Conservation (phyloP, 1,140 invertebrate genomes). For the Euura lappo region DNA sequence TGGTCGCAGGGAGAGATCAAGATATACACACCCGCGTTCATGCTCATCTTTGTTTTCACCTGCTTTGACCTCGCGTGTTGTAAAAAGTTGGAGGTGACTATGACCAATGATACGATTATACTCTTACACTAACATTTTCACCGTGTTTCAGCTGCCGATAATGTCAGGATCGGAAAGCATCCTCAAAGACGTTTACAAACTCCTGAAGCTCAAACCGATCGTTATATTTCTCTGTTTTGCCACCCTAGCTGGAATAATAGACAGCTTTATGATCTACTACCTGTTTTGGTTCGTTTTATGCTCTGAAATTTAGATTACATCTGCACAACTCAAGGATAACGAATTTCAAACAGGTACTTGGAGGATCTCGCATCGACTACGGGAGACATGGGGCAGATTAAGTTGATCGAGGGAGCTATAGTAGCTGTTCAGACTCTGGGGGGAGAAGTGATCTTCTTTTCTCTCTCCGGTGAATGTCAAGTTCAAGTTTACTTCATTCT, state of each 20-base stretch:
- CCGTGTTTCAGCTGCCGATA: conserved; percentile 66
- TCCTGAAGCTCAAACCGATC: conserved; percentile 68
- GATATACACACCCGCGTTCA: conserved; percentile 73
- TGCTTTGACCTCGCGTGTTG: conserved; percentile 70
- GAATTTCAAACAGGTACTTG: conserved; percentile 64
- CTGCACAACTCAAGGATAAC: too few relatives aligned
- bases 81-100: conserved; percentile 64
- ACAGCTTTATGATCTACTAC: conserved; percentile 80
- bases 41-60: conserved; percentile 69
- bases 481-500: background rate
- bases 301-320: background rate
- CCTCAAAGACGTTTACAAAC: conserved; percentile 63
- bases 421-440: conserved; percentile 76
- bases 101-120: background rate
- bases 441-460: conserved; percentile 78
- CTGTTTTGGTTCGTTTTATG: conserved; percentile 72
- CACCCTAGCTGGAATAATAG: conserved; percentile 73
- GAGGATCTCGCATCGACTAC: conserved; percentile 73
- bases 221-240: conserved; percentile 73
- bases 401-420: conserved; percentile 76
- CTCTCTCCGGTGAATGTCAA: conserved; percentile 63
- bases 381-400: conserved; percentile 68
- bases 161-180: conserved; percentile 70
- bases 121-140: background rate
- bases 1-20: conserved; percentile 64